These are phyloP conservation scores for Hippoglossus stenolepis DNA, from an alignment of 2,113 vertebrate species.

Conservation along the genomic window DNA sequence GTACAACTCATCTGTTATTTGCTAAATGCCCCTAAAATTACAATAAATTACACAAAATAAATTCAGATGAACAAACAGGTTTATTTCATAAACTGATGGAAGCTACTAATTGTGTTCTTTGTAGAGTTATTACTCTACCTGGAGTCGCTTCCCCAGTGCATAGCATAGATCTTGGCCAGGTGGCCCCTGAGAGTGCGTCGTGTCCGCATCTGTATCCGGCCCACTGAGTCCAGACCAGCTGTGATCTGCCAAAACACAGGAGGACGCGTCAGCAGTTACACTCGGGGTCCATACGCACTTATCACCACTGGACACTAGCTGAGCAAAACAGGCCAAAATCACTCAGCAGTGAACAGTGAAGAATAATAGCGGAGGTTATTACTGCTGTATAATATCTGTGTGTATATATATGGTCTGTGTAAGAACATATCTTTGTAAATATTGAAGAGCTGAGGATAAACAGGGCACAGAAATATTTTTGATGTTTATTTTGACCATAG, in stretches of 20 bases:
- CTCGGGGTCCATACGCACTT: not conserved
- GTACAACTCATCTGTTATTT: not conserved
- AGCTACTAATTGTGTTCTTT: not conserved
- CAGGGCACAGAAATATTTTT: not conserved
- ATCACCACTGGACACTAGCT: slow-evolving; percentile 15
- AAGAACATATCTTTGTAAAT: not conserved
- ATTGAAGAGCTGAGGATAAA: not conserved
- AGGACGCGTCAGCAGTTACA: slow-evolving; percentile 45
- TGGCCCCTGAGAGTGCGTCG: slow-evolving; percentile 95
- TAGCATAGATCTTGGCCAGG: slow-evolving; percentile 98
- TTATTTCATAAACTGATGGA: not conserved
- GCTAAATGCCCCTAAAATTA: not conserved
- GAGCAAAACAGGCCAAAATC: slow-evolving; percentile 3
- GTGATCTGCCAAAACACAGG: slow-evolving; percentile 89
- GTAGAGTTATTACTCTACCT: slow-evolving; percentile 81
- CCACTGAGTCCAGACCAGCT: slow-evolving; percentile 95
- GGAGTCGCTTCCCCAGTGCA: slow-evolving; percentile 98
- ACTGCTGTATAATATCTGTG: not conserved
- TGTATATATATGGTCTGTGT: not conserved
- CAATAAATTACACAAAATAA: not conserved
- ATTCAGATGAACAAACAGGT: too few species aligned
- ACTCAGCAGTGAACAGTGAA: not conserved
- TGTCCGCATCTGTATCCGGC: slow-evolving; percentile 97
- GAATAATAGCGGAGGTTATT: not conserved
- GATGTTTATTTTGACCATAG: not conserved